Evolutionary conservation across 2,113 vertebrate species (phyloP).

Genomic region (Ceuthmochares aereus): DNA sequence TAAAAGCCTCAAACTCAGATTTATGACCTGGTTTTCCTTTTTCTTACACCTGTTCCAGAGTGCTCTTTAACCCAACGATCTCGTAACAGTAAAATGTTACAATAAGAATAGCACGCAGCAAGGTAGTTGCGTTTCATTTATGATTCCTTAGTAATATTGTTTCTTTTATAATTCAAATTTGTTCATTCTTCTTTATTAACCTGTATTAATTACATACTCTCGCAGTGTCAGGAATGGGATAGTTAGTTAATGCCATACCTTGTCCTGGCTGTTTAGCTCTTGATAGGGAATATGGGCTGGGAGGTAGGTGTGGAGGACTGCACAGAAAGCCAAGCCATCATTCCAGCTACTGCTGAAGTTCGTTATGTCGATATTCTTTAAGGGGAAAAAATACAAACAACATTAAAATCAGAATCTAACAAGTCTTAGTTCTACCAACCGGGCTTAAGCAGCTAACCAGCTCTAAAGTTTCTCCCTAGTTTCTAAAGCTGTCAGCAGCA

Average conservation of each 20-base stretch:
- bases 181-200: background rate
- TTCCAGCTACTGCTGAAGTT: conserved; percentile 99
- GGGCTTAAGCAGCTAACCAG: background rate
- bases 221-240: background rate
- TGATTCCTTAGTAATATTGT: background rate
- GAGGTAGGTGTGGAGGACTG: conserved; percentile 94
- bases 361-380: conserved; percentile 96
- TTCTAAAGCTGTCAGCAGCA: background rate
- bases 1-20: background rate
- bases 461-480: background rate
- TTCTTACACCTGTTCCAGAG: background rate
- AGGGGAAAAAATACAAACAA: background rate
- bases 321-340: conserved; percentile 94
- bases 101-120: background rate
- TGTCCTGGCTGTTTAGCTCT: conserved; percentile 92
- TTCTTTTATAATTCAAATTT: background rate
- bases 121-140: background rate
- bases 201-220: background rate
- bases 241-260: conserved; percentile 76
- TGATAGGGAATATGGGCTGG: conserved; percentile 97
- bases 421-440: too few species aligned
- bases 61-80: background rate
- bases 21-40: background rate
- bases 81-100: background rate
- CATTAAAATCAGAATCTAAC: background rate